Conservation (phyloP, 64 coral and sea anemone genomes). For the Actinia equina region DNA sequence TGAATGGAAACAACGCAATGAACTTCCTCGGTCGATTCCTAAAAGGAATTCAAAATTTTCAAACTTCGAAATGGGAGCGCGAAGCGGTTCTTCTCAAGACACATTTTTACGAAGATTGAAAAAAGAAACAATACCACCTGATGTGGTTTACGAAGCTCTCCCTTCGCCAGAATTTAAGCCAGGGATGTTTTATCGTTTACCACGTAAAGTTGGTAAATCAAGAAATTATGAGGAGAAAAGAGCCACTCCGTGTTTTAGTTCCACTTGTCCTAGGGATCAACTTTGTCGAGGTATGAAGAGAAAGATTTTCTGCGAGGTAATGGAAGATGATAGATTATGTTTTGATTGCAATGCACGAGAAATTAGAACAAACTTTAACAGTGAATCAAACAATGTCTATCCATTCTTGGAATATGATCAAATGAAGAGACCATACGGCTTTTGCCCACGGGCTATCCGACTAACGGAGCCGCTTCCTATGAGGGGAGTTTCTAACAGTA, state of each 20-base stretch:
- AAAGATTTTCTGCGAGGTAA: slow-evolving; percentile 74
- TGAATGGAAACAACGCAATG: background rate
- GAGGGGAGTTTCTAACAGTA: background rate
- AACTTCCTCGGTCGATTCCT: background rate
- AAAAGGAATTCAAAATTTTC: background rate
- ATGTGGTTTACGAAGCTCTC: background rate
- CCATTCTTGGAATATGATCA: slow-evolving; percentile 55
- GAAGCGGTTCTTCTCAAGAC: background rate
- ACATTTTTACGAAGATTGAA: background rate
- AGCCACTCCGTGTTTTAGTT: too few relatives aligned
- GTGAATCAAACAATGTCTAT: slow-evolving; percentile 41
- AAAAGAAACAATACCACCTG: background rate
- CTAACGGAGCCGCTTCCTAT: slow-evolving; percentile 67
- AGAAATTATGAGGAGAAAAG: background rate
- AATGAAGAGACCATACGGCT: slow-evolving; percentile 72
- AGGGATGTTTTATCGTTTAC: slow-evolving; percentile 47
- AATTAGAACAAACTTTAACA: slow-evolving; percentile 45
- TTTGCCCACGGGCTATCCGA: slow-evolving; percentile 57
- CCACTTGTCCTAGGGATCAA: slow-evolving; percentile 27
- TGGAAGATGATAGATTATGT: slow-evolving; percentile 59
- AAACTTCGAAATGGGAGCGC: background rate
- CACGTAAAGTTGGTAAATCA: slow-evolving; percentile 1
- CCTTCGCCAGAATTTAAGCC: slow-evolving; percentile 67
- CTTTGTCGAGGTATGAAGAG: slow-evolving; percentile 42
- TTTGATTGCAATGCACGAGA: slow-evolving; percentile 68